These are phyloP conservation scores for Cynopterus sphinx DNA, from an alignment of 2,797 vertebrate genomes.

Conservation along the genomic window DNA sequence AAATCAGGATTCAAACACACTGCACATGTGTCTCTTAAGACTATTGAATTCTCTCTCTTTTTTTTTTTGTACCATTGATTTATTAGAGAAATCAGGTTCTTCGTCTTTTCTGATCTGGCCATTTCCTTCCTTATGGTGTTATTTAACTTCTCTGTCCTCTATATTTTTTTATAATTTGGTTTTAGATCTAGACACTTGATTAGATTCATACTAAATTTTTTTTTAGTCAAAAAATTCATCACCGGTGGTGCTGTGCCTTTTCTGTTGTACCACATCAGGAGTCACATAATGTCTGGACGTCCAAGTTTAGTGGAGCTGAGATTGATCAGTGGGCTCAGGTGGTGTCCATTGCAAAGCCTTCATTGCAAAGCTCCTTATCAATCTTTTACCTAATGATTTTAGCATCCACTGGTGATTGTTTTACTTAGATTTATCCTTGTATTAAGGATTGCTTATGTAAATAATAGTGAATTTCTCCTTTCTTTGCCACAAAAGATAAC, in stretches of 20 bases:
- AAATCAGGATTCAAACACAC: not conserved
- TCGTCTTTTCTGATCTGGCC: not conserved
- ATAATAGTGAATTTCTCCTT: not conserved
- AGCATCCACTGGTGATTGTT: not conserved
- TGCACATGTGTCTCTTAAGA: not conserved
- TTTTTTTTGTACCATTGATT: not conserved
- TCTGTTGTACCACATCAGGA: not conserved
- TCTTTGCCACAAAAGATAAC: not conserved
- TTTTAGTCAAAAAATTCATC: not conserved
- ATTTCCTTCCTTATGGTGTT: not conserved
- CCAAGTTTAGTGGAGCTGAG: not conserved
- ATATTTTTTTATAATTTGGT: slow-evolving; percentile 18
- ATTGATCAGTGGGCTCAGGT: not conserved
- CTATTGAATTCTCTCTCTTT: not conserved
- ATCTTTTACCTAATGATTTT: not conserved
- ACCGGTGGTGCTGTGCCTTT: not conserved
- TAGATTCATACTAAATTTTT: not conserved
- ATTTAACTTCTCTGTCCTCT: slow-evolving; percentile 17
- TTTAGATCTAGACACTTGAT: slow-evolving; percentile 13
- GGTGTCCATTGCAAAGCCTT: not conserved
- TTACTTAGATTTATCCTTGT: not conserved
- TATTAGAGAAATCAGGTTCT: not conserved
- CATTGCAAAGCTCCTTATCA: not conserved
- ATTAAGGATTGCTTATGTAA: not conserved
- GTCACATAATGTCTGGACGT: not conserved